phyloP scores from a whole-genome alignment of 1,140 invertebrate genomes.

The Orussus abietinus region DNA sequence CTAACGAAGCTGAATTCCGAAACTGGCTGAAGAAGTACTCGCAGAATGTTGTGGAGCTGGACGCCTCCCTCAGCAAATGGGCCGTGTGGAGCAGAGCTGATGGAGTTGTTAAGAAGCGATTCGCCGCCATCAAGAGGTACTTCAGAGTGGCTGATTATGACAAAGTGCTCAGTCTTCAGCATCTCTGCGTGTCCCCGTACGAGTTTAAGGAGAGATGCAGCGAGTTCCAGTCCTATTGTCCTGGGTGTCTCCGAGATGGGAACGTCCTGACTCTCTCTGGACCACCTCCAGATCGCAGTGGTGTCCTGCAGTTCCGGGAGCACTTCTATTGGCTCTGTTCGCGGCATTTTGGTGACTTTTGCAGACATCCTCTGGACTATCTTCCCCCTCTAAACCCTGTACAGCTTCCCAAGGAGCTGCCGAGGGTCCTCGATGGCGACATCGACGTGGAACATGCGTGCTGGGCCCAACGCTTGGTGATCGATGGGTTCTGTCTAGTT shows the following conservation, averaged over 20 bases:
- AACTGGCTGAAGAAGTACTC: constrained; percentile 53
- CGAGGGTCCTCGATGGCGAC: constrained; percentile 41
- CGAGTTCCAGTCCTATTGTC: constrained; percentile 53
- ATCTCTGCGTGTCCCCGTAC: constrained; percentile 51
- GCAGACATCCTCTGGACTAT: constrained; percentile 40
- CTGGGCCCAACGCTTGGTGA: constrained; percentile 38
- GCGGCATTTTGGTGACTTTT: constrained; percentile 49
- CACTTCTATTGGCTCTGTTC: constrained; percentile 59
- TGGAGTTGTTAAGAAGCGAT: constrained; percentile 28
- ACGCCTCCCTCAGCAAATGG: constrained; percentile 52
- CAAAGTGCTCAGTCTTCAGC: constrained; percentile 37
- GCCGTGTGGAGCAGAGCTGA: constrained; percentile 47
- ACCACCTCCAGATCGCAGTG: constrained; percentile 49
- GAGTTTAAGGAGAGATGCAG: constrained; percentile 53
- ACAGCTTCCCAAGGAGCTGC: constrained; percentile 50
- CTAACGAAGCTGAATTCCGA: constrained; percentile 34
- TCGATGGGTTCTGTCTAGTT: constrained; percentile 57
- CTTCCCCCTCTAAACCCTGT: constrained; percentile 35
- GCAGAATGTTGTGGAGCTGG: constrained; percentile 49
- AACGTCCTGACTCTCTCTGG: constrained; percentile 43
- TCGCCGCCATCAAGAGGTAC: constrained; percentile 18
- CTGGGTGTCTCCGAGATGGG: constrained; percentile 49
- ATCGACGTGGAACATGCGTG: constrained; percentile 28
- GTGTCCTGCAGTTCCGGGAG: constrained; percentile 53
- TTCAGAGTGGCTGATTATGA: constrained; percentile 31